phyloP scores from a whole-genome alignment of 2,797 vertebrate species.

The Halcyon smyrnensis region DNA sequence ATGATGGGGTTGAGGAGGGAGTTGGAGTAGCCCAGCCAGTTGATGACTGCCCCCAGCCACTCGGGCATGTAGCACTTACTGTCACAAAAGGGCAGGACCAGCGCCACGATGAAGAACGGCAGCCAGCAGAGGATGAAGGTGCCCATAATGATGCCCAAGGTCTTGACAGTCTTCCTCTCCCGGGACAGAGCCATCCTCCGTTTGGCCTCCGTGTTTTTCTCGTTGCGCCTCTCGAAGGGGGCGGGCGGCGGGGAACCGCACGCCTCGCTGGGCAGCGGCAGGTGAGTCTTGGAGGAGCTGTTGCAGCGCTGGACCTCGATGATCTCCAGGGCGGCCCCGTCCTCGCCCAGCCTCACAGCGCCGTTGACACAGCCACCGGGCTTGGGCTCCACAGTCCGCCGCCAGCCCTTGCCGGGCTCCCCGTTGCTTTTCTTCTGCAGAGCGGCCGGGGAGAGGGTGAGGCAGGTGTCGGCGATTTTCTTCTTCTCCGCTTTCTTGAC shows the following conservation, averaged over 20 bases:
- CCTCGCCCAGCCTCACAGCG: conserved; percentile 83
- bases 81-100: conserved; percentile 93
- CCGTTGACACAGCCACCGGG: conserved; percentile 86
- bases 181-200: conserved; percentile 92
- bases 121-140: conserved; percentile 99
- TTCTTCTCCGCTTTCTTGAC: conserved; percentile 88
- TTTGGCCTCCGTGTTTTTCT: conserved; percentile 87
- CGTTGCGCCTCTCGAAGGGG: conserved; percentile 84
- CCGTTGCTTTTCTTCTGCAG: conserved; percentile 84
- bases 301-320: conserved; percentile 85
- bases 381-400: conserved; percentile 79
- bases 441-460: conserved; percentile 80
- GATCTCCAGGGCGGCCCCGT: conserved; percentile 87
- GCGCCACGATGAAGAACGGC: conserved; percentile 96
- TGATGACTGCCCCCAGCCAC: conserved; percentile 91
- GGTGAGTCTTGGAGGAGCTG: conserved; percentile 87
- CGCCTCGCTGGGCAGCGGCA: conserved; percentile 74
- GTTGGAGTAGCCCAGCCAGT: conserved; percentile 98
- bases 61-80: conserved; percentile 92
- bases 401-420: conserved; percentile 82
- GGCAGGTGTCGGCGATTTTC: conserved; percentile 57
- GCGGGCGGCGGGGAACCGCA: conserved; percentile 70
- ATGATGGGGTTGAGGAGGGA: conserved; percentile 97
- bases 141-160: conserved; percentile 97
- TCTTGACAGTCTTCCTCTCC: conserved; percentile 96